phyloP scores from a whole-genome alignment of 2,113 vertebrate species.

The Murina feae region DNA sequence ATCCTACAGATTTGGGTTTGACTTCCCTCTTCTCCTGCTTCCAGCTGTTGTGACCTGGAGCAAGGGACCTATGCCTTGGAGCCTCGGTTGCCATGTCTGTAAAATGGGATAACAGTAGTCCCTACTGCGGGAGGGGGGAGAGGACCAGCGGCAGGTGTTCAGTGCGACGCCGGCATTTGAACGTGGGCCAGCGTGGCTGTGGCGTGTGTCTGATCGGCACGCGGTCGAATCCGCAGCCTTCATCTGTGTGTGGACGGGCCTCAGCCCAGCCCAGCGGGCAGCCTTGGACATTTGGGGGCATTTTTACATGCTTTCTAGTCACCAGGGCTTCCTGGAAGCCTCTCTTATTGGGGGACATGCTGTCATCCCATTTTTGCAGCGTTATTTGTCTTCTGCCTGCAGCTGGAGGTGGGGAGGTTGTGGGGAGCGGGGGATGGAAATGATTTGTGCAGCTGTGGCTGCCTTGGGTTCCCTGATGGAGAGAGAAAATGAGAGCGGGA shows the following conservation, averaged over 20 bases:
- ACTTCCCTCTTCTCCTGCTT: neutral
- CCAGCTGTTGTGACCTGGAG: neutral
- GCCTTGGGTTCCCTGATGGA: neutral
- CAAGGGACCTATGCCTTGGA: neutral
- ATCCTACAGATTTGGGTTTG: neutral
- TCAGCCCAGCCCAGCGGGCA: neutral
- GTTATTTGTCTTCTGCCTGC: neutral
- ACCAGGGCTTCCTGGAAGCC: neutral
- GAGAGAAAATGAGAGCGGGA: neutral
- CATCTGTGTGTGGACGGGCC: neutral
- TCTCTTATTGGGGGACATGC: neutral
- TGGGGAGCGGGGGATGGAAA: neutral
- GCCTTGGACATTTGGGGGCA: too few species aligned
- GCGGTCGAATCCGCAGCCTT: too few species aligned
- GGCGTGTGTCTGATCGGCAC: accelerated
- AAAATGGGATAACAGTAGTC: neutral
- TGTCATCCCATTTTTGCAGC: neutral
- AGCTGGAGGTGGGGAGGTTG: neutral
- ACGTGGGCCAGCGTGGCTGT: accelerated
- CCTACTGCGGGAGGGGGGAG: accelerated
- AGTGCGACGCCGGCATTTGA: accelerated
- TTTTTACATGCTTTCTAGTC: neutral
- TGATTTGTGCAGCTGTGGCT: neutral
- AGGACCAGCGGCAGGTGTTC: accelerated
- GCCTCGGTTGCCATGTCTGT: neutral